A percentile compares a stretch with the other conserved stretches of the same genome.
Conservation (phyloP, 2,113 vertebrate genomes). For the Cromileptes altivelis region DNA sequence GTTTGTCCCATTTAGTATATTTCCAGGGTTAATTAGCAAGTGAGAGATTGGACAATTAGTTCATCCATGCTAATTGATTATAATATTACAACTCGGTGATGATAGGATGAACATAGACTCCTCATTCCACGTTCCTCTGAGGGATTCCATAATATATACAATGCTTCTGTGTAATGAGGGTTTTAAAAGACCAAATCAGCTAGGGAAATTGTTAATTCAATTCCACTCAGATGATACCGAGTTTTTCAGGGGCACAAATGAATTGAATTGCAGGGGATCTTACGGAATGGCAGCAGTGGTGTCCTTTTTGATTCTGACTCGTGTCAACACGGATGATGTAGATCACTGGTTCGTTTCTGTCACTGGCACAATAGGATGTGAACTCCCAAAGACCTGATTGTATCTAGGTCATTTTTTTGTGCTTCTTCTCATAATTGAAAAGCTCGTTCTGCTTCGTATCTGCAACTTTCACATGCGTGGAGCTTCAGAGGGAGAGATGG, state of each 20-base stretch:
- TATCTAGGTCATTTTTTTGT: constrained; percentile 57
- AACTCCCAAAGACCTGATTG: constrained; percentile 54
- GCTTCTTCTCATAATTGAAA: constrained; percentile 32
- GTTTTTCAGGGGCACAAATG: constrained; percentile 56
- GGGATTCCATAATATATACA: constrained; percentile 80
- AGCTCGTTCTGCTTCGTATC: constrained; percentile 22
- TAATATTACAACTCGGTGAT: constrained; percentile 78
- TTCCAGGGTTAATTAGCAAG: constrained; percentile 78
- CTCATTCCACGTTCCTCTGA: constrained; percentile 70
- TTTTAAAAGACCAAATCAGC: constrained; percentile 78
- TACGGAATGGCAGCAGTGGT: constrained; percentile 20
- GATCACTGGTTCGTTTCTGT: constrained; percentile 60
- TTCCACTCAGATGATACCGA: constrained; percentile 66
- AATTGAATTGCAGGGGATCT: constrained; percentile 55
- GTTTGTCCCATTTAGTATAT: constrained; percentile 76
- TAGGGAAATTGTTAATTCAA: constrained; percentile 82
- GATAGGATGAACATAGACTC: constrained; percentile 74
- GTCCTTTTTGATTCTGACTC: constrained; percentile 68
- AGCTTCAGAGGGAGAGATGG: not conserved
- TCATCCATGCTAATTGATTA: constrained; percentile 82
- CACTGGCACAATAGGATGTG: constrained; percentile 49
- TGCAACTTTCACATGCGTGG: constrained; percentile 1
- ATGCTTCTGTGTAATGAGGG: constrained; percentile 79
- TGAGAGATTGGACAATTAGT: constrained; percentile 82
- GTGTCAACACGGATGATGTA: constrained; percentile 55